Base-by-base conservation (phyloP, 2,797 vertebrate species). In the Gobio occitaniae region DNA sequence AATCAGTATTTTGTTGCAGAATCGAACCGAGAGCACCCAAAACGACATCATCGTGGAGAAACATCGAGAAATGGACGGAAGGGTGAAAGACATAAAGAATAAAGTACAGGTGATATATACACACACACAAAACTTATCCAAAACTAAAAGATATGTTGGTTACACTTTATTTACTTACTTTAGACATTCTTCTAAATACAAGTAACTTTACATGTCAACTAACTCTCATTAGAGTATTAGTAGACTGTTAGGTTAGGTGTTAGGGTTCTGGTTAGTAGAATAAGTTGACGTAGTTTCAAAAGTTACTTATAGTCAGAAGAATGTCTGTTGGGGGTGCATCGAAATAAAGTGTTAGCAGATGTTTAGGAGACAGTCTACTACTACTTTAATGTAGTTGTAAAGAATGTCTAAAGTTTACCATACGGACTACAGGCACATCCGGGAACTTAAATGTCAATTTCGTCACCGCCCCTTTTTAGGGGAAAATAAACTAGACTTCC, bases 1-100 rank as follows among this genome's bases (percentile, higher is more conserved):
- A 41, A 82, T 36, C 38, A 10, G 32, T 19, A 21, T 77, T 78
- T 38, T 81, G 1, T 36, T 88, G 80, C 92, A 98, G 97, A 95
- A 94, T 69, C 95, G 96, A 44, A 54, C 94, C 0, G 96, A 97
- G 13, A 95, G 25, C 4, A 11, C 94, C 8, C 95, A 96, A 89
- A 96, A 92, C n/a, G 93, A 96, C 12, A 95, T 96, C 78, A 94
- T 96, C 92, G 91, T 97, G 82, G 97, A 97, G 93, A 98, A 97
- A 59, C 97, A 98, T 91, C 97, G 94, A 86, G 95, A 97, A 86
- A 94, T 99, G 82, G 97, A 98, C 89, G 91, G 81, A 16, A 97
- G 96, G 91, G 97, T 98, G 61, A 96, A 93, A 90, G 95, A 93
- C 21, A 94, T 99, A 78, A 98, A 96, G 90, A 95, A 96, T 56